Evolutionary conservation across 1,140 invertebrate genomes (phyloP).

Genomic region (Euglossa dilemma): DNA sequence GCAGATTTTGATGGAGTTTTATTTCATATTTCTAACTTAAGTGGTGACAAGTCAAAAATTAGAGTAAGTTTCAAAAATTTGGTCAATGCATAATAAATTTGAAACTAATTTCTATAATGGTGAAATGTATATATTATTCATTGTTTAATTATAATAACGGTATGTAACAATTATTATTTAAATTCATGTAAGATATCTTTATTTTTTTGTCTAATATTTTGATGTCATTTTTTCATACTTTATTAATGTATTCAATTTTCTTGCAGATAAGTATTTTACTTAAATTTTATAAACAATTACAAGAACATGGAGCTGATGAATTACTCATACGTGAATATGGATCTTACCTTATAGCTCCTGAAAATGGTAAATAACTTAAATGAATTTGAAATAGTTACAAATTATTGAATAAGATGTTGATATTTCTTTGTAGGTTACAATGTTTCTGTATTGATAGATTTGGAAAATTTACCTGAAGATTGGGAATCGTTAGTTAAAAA

Average conservation of each 20-base stretch:
- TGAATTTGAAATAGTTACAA: constrained; percentile 16
- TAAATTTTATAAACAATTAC: constrained; percentile 99
- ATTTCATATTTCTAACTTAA: constrained; percentile 98
- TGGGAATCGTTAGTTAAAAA: constrained; percentile 95
- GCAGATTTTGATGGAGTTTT: constrained; percentile 99
- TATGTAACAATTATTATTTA: not conserved
- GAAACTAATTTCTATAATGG: not conserved
- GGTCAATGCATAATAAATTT: constrained; percentile 2
- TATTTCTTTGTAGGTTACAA: constrained; percentile 90
- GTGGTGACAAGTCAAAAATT: constrained; percentile 98
- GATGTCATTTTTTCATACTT: not conserved
- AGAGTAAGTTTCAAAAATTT: constrained; percentile 87
- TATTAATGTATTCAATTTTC: constrained; percentile 18
- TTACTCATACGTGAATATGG: constrained; percentile 96
- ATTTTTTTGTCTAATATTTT: not conserved
- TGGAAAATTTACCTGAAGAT: constrained; percentile 95
- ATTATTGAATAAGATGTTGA: constrained; percentile 31
- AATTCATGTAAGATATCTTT: not conserved
- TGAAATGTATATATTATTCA: not conserved
- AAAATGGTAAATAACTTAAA: constrained; percentile 87
- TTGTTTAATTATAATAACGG: not conserved
- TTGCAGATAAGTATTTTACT: constrained; percentile 97
- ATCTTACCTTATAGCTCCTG: constrained; percentile 89
- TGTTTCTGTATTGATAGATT: constrained; percentile 95
- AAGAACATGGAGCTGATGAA: constrained; percentile 99